Percentiles rank a stretch among this genome's conserved stretches.
Evolutionary conservation across 2,797 vertebrate species (phyloP).

Genomic region (Heteromormyrus szaboi): DNA sequence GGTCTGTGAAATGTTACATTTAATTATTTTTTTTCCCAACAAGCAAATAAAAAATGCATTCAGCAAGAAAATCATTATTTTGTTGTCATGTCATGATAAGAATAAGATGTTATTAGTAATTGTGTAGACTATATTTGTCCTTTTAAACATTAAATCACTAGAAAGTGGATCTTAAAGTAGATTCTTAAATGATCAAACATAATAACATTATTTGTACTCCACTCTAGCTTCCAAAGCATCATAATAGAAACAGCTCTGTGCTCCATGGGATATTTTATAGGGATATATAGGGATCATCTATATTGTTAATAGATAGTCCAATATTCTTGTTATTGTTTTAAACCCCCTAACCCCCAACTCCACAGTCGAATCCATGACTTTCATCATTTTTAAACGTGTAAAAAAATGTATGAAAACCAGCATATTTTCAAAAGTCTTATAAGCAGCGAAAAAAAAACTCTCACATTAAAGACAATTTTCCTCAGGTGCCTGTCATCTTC

Average conservation of each 20-base stretch:
- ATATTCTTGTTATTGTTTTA: not conserved
- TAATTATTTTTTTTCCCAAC: not conserved
- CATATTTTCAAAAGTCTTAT: not conserved
- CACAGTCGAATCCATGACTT: not conserved
- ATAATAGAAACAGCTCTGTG: not conserved
- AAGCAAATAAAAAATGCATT: not conserved
- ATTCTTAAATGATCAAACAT: not conserved
- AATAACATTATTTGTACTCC: not conserved
- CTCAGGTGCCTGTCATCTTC: slow-evolving; percentile 13
- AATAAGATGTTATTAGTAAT: not conserved
- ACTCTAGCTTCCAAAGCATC: not conserved
- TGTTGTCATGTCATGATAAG: not conserved
- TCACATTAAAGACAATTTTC: not conserved
- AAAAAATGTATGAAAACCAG: not conserved
- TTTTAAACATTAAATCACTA: not conserved
- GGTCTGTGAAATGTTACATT: not conserved
- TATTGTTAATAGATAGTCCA: not conserved
- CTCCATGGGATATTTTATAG: not conserved
- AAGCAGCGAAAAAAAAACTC: not conserved
- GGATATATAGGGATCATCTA: not conserved
- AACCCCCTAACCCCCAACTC: not conserved
- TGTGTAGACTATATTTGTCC: slow-evolving; percentile 10
- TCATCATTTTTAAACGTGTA: not conserved
- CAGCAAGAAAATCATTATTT: not conserved
- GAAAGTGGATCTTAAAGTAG: not conserved